Conservation (phyloP, 2,888 invertebrate species). For the Aphodius sticticus region DNA sequence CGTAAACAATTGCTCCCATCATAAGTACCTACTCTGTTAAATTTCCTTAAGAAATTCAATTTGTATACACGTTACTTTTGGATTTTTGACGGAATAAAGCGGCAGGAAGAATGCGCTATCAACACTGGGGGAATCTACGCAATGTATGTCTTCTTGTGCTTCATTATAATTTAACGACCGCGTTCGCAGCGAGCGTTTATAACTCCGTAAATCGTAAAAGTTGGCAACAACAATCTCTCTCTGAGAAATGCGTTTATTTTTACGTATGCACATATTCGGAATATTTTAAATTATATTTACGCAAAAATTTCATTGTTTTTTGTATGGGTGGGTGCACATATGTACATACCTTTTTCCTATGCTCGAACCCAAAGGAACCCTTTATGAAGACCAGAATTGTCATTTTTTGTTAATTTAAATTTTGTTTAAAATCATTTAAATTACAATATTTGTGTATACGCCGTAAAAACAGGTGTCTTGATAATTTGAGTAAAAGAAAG, state of each 20-base stretch:
- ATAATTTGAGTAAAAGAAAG: too few relatives aligned
- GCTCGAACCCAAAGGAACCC: too few relatives aligned
- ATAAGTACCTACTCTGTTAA: not conserved
- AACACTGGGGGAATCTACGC: too few relatives aligned
- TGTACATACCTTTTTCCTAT: too few relatives aligned
- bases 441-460: too few relatives aligned
- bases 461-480: too few relatives aligned
- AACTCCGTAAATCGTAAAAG: not conserved
- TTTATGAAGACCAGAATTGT: too few relatives aligned
- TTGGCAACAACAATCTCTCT: not conserved
- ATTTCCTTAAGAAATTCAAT: not conserved
- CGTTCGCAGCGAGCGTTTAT: not conserved
- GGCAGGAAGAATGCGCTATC: not conserved
- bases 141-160: too few relatives aligned
- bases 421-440: too few relatives aligned
- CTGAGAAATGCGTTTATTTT: not conserved
- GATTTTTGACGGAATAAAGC: not conserved
- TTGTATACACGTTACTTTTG: not conserved
- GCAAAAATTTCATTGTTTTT: not conserved
- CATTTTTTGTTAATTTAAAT: too few relatives aligned
- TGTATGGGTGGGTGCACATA: not conserved
- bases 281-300: not conserved
- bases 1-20: not conserved
- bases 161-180: not conserved
- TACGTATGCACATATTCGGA: not conserved